phyloP scores from a whole-genome alignment of 1,140 invertebrate genomes.

The Lepidurus packardi region DNA sequence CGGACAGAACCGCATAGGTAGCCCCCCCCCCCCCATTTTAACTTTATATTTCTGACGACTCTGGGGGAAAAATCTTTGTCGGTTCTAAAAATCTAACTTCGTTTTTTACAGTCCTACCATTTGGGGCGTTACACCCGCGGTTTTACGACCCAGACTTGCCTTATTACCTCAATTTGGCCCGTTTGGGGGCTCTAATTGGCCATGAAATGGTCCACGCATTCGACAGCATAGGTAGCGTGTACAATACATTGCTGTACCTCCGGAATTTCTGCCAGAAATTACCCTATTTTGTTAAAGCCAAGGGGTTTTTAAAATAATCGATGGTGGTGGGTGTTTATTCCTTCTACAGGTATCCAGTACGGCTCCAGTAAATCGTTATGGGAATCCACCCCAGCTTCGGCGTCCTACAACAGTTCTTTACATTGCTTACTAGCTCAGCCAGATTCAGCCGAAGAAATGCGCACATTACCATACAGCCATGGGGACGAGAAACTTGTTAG shows the following conservation, averaged over 20 bases:
- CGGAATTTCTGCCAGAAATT: too few relatives aligned
- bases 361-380: background rate
- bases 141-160: background rate
- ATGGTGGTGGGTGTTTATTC: background rate
- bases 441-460: background rate
- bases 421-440: background rate
- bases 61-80: background rate
- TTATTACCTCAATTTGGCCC: background rate
- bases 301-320: background rate
- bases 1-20: conserved; percentile 4
- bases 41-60: background rate
- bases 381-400: background rate
- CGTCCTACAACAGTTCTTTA: background rate
- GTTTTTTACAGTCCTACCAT: background rate
- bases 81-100: background rate
- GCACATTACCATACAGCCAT: background rate
- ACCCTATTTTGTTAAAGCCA: background rate
- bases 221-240: background rate
- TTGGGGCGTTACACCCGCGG: background rate
- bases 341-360: background rate
- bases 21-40: background rate
- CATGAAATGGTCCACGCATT: conserved; percentile 12
- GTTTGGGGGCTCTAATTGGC: background rate
- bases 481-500: background rate
- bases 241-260: too few relatives aligned